Evolutionary conservation across 2,113 vertebrate species (phyloP).

Genomic region (Brachyhypopomus gauderio): DNA sequence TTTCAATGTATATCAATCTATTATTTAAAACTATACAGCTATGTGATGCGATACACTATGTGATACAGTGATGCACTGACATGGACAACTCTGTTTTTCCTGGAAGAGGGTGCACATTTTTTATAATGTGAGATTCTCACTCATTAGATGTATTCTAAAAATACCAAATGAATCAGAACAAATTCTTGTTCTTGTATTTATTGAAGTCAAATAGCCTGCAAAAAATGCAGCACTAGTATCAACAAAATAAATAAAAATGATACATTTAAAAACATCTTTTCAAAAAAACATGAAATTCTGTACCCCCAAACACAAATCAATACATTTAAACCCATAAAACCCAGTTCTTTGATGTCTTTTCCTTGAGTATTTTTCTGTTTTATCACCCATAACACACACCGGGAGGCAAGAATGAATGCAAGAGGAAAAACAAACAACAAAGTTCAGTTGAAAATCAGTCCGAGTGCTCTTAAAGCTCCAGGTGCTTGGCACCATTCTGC

Average conservation of each 20-base stretch:
- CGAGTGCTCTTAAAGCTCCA: too few species aligned
- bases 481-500: too few species aligned
- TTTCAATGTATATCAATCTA: too few species aligned
- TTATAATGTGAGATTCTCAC: too few species aligned
- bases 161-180: not conserved
- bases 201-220: not conserved
- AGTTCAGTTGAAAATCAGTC: not conserved
- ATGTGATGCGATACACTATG: too few species aligned
- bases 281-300: not conserved
- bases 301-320: conserved; percentile 5
- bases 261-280: not conserved
- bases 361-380: not conserved
- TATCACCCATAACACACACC: not conserved
- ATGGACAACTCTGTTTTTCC: too few species aligned
- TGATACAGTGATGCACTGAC: too few species aligned
- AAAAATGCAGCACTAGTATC: not conserved
- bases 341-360: not conserved
- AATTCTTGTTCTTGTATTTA: not conserved
- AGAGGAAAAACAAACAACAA: not conserved
- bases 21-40: too few species aligned
- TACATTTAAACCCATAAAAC: not conserved
- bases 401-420: not conserved
- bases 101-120: not conserved
- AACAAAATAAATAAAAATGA: not conserved
- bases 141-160: not conserved